A percentile compares a stretch with the other conserved stretches of the same genome.
These are phyloP conservation scores for Acrocyrtus sp. DNA, from an alignment of 2,888 invertebrate genomes.

Conservation along the genomic window DNA sequence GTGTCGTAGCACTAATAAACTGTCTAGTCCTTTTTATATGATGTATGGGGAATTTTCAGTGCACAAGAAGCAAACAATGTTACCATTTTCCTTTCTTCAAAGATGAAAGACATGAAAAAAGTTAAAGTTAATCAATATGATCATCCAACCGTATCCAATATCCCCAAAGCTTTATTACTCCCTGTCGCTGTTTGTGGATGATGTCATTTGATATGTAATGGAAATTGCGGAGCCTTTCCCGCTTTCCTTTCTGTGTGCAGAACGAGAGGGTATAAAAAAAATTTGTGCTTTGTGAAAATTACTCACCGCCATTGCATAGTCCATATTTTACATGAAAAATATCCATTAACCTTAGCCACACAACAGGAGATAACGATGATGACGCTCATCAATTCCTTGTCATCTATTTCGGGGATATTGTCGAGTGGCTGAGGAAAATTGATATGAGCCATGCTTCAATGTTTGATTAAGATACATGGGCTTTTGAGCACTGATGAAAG, in stretches of 20 bases:
- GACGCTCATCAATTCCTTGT: slow-evolving; percentile 12
- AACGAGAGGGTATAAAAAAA: too few species aligned
- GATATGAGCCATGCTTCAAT: slow-evolving; percentile 20
- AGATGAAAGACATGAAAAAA: background rate
- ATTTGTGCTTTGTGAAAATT: slow-evolving; percentile 46
- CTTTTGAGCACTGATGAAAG: slow-evolving; percentile 49
- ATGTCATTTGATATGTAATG: too few species aligned
- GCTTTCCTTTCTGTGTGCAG: too few species aligned
- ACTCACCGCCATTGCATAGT: slow-evolving; percentile 37
- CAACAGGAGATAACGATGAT: slow-evolving; percentile 16
- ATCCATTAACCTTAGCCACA: slow-evolving; percentile 50
- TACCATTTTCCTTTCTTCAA: too few species aligned
- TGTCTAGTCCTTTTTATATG: too few species aligned
- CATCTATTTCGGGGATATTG: slow-evolving; percentile 6
- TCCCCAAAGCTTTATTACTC: too few species aligned
- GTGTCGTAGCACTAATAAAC: too few species aligned
- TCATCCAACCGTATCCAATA: background rate
- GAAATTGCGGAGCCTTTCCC: too few species aligned
- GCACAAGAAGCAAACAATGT: too few species aligned
- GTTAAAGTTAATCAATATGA: background rate
- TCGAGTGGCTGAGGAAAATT: slow-evolving; percentile 5
- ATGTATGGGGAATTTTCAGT: too few species aligned
- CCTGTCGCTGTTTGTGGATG: too few species aligned
- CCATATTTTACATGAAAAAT: slow-evolving; percentile 36
- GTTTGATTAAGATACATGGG: slow-evolving; percentile 51